A percentile compares a stretch with the other conserved stretches of the same genome.
Conservation (phyloP, 2,797 vertebrate genomes). For the Tolypeutes matacus region DNA sequence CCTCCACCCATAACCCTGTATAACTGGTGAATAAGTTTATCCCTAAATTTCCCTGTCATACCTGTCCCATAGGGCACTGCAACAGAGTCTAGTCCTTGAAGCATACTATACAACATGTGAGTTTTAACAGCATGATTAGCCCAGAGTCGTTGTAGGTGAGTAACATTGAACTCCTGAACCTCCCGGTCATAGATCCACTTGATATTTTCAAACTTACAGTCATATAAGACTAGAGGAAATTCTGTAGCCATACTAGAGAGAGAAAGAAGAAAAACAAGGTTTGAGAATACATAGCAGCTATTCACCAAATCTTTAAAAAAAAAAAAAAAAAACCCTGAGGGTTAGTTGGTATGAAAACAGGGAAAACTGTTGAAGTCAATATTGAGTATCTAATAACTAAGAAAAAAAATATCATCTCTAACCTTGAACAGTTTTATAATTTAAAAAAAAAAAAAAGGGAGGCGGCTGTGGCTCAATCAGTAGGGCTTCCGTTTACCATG, state of each 20-base stretch:
- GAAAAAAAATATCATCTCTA: slow-evolving; percentile 60
- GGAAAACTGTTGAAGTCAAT: not conserved
- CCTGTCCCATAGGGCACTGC: slow-evolving; percentile 80
- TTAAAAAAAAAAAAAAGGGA: not conserved
- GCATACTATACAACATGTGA: slow-evolving; percentile 92
- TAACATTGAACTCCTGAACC: slow-evolving; percentile 90
- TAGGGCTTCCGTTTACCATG: no score
- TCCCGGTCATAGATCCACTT: slow-evolving; percentile 90
- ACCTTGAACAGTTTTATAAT: slow-evolving; percentile 17
- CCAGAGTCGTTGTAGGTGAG: slow-evolving; percentile 94
- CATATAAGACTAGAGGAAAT: slow-evolving; percentile 94
- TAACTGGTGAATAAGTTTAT: not conserved
- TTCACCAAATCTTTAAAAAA: slow-evolving; percentile 1
- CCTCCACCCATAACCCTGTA: not conserved
- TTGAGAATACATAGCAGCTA: slow-evolving; percentile 49
- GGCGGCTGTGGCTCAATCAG: no score
- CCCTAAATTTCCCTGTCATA: slow-evolving; percentile 62
- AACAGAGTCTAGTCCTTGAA: slow-evolving; percentile 90
- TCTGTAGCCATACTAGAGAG: slow-evolving; percentile 95
- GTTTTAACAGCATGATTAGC: slow-evolving; percentile 92
- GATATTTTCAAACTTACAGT: slow-evolving; percentile 94
- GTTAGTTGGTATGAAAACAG: not conserved
- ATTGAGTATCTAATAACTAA: slow-evolving; percentile 3
- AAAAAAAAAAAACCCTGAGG: not conserved
- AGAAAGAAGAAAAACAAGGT: slow-evolving; percentile 17